Evolutionary conservation across 2,113 vertebrate genomes (phyloP).

Genomic region (Lasiurus borealis): DNA sequence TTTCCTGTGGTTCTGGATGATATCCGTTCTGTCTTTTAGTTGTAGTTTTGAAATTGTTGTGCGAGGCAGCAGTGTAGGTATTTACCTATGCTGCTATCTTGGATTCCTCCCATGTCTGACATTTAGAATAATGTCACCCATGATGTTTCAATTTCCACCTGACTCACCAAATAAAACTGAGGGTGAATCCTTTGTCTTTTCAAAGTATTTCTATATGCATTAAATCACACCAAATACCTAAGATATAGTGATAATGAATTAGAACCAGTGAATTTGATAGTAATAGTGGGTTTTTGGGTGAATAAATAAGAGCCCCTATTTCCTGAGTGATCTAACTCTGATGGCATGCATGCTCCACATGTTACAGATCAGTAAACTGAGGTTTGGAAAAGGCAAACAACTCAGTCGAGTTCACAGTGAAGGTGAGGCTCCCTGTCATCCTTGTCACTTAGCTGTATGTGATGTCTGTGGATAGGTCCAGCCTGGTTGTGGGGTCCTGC

Average conservation of each 20-base stretch:
- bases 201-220: background rate
- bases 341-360: no score
- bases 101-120: background rate
- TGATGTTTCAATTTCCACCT: background rate
- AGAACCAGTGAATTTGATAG: background rate
- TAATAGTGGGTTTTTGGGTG: background rate
- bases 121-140: background rate
- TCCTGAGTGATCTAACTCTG: background rate
- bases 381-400: background rate
- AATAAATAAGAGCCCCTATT: background rate
- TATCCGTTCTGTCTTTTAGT: no score
- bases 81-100: no score
- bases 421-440: background rate
- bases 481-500: background rate
- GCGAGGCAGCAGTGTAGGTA: no score
- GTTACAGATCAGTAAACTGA: background rate
- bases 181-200: constrained; percentile 33
- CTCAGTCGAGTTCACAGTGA: background rate
- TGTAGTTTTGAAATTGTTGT: no score
- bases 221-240: background rate
- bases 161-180: background rate
- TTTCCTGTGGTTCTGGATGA: no score
- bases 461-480: background rate
- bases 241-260: background rate
- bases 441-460: fast-evolving